phyloP scores from a whole-genome alignment of 1,140 invertebrate species.

The Drosophila mauritiana region DNA sequence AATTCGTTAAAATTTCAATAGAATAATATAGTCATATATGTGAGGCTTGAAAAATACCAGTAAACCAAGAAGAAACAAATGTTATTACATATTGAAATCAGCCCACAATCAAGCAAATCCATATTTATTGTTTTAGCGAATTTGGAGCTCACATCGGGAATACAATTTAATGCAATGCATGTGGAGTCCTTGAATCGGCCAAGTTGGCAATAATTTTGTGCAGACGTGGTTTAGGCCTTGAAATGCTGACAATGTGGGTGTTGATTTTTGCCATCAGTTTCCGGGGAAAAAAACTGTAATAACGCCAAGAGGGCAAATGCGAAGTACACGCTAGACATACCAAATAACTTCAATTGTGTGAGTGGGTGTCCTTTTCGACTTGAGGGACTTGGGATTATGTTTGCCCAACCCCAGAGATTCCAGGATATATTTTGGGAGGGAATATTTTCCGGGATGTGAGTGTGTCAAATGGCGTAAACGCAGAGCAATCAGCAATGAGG shows the following conservation, averaged over 20 bases:
- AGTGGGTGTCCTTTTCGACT: constrained; percentile 11
- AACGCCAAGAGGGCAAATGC: constrained; percentile 15
- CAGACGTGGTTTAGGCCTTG: constrained; percentile 46
- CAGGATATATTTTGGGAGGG: constrained; percentile 4
- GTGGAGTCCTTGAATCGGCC: constrained; percentile 28
- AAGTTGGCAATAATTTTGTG: constrained; percentile 38
- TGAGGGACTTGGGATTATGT: not conserved
- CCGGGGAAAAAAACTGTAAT: constrained; percentile 49
- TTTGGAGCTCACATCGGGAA: constrained; percentile 32
- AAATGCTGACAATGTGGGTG: constrained; percentile 78
- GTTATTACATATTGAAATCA: constrained; percentile 6
- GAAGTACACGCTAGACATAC: constrained; percentile 70
- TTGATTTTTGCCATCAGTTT: constrained; percentile 53
- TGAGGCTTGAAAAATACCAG: too few species aligned
- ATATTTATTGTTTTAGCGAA: constrained; percentile 48
- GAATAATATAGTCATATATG: too few species aligned
- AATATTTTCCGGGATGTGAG: constrained; percentile 45
- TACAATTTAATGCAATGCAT: constrained; percentile 43
- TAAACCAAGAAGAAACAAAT: not conserved
- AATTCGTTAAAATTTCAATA: too few species aligned
- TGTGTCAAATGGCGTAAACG: constrained; percentile 76
- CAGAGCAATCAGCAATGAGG: constrained; percentile 79
- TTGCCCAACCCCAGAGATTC: not conserved
- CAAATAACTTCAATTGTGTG: constrained; percentile 75
- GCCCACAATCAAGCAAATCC: constrained; percentile 15